Conservation (phyloP, 2,888 invertebrate species). For the Lottia scabra region DNA sequence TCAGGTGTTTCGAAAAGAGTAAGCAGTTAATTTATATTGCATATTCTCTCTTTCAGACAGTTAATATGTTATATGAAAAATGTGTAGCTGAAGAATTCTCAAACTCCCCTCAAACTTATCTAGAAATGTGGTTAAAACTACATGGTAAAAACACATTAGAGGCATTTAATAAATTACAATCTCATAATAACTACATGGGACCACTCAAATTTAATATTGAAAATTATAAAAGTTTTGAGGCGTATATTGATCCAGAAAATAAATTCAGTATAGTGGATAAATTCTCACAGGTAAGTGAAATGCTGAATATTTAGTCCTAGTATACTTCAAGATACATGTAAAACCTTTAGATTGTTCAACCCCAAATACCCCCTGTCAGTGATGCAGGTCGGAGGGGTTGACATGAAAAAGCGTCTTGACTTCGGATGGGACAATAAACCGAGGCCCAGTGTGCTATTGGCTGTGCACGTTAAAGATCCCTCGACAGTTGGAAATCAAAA, state of each 20-base stretch:
- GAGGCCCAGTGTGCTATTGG: too few relatives aligned
- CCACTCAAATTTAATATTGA: constrained; percentile 89
- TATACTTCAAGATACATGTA: too few relatives aligned
- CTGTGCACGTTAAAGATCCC: too few relatives aligned
- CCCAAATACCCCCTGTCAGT: too few relatives aligned
- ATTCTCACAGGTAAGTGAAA: constrained; percentile 84
- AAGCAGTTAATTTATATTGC: too few relatives aligned
- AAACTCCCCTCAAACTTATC: constrained; percentile 65
- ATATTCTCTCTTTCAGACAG: constrained; percentile 77
- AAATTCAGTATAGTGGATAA: constrained; percentile 91
- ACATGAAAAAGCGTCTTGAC: too few relatives aligned
- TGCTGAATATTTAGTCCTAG: too few relatives aligned
- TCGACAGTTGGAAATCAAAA: too few relatives aligned
- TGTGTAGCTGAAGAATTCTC: not conserved
- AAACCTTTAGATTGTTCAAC: too few relatives aligned
- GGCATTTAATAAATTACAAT: constrained; percentile 78
- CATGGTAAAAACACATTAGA: constrained; percentile 86
- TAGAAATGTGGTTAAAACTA: constrained; percentile 91
- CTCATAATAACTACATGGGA: constrained; percentile 73
- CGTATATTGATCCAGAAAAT: constrained; percentile 93
- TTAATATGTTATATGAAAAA: constrained; percentile 86
- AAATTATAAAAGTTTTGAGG: constrained; percentile 89
- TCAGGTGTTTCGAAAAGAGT: too few relatives aligned
- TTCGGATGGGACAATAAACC: too few relatives aligned
- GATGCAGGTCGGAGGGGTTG: too few relatives aligned